Evolutionary conservation across 2,113 vertebrate genomes (phyloP), one percentile per base, ranked within the genome.

Genomic region (Laticauda colubrina): DNA sequence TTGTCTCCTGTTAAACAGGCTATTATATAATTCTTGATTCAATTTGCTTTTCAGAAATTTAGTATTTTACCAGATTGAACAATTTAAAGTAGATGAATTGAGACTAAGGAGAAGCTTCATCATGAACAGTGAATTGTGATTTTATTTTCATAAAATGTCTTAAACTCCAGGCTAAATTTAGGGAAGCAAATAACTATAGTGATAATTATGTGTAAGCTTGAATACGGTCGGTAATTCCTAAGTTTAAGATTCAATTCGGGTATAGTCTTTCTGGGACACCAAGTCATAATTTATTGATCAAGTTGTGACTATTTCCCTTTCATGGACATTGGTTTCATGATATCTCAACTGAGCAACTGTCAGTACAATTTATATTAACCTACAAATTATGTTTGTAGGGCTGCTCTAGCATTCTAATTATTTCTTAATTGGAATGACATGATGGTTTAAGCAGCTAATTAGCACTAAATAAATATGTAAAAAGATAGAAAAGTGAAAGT

Each of bases 131-230:
- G 59, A 90, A 95, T 94, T 88, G 75, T 94, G 69, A 29, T 54
- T 88, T 18, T 93, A 92, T 94, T 26, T 4, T 96, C 34, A 94
- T 92, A 34, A 51, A 64, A 34, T 69, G 7, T 39, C 29, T 55
- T 89, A 56, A 56, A 88, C 21, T 54, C 0, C 61, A 15, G n/a
- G 14, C 64, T 75, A 75, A 75, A 39, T 39, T 75, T 75, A 39
- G n/a, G 69, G 2, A 34, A 75, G n/a, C n/a, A 75, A 75, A 34
- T 75, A 75, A 75, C 2, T 39, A 87, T 53, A 26, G 2, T 87
- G 24, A 51, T 29, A 87, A 51, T 87, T 26, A 87, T 24, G 23
- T 51, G 26, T 51, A 48, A 87, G 26, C 26, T 87, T 48, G 48
- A 81, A 81, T 81, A 81, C 14, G 2, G 53, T n/a, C 3, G 20